Evolutionary conservation across 2,797 vertebrate genomes (phyloP).

Genomic region (Alectoris magna): DNA sequence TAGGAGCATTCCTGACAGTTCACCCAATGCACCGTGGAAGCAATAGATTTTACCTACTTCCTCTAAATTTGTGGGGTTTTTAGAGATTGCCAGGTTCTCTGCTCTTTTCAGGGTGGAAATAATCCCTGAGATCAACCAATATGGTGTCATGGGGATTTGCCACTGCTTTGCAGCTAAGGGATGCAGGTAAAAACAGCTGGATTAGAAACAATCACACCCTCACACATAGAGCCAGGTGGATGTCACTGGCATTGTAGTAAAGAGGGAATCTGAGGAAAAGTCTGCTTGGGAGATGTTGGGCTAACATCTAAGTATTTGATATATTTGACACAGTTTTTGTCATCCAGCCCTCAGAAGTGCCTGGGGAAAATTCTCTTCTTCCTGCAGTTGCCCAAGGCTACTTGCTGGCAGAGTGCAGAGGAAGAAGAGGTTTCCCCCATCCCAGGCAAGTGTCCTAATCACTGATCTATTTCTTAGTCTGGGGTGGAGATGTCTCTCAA

Average conservation of each 20-base stretch:
- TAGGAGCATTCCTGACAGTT: not conserved
- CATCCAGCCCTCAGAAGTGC: not conserved
- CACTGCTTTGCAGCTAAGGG: not conserved
- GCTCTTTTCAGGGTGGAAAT: not conserved
- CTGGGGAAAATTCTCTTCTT: not conserved
- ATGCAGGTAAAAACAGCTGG: not conserved
- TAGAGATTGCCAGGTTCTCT: not conserved
- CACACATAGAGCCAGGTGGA: not conserved
- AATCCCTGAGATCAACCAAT: not conserved
- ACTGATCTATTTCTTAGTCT: slow-evolving; percentile 15
- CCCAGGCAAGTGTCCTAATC: slow-evolving; percentile 46
- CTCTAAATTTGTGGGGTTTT: not conserved
- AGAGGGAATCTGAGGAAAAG: not conserved
- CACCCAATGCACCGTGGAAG: not conserved
- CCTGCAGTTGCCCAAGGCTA: not conserved
- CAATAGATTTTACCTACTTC: not conserved
- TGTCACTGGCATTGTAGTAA: not conserved
- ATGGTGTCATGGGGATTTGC: not conserved
- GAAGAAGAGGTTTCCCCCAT: slow-evolving; percentile 41
- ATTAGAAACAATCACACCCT: not conserved
- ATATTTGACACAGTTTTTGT: not conserved
- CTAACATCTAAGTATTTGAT: not conserved
- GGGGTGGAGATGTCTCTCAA: not conserved
- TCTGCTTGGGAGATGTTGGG: not conserved
- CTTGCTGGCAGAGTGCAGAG: not conserved